Conservation (phyloP, 2,888 invertebrate genomes). For the Drosophila pseudotalamancana region DNA sequence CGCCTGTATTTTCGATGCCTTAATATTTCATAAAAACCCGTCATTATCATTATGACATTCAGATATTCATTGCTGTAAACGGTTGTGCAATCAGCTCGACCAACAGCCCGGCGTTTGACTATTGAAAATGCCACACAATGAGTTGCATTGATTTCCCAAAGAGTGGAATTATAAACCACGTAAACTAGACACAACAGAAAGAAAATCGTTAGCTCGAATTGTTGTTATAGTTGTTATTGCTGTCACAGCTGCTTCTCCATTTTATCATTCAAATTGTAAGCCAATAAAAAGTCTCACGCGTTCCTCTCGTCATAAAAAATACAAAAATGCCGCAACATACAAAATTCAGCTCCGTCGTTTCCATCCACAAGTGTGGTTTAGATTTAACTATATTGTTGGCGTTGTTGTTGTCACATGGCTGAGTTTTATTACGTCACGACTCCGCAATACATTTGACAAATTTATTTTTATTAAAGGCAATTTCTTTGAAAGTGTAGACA, state of each 20-base stretch:
- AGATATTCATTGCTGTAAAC: conserved; percentile 48
- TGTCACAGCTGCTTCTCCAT: conserved; percentile 50
- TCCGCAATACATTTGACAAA: conserved; percentile 70
- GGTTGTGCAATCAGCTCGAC: conserved; percentile 54
- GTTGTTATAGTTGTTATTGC: conserved; percentile 10
- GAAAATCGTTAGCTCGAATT: conserved; percentile 27
- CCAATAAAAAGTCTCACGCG: conserved; percentile 61
- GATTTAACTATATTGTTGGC: conserved; percentile 17
- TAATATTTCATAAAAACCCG: conserved; percentile 45
- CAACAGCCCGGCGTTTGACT: conserved; percentile 38
- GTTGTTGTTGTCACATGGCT: conserved; percentile 16
- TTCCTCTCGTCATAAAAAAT: conserved; percentile 31
- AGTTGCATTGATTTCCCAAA: conserved; percentile 60
- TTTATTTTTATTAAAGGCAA: conserved; percentile 73
- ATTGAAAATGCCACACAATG: conserved; percentile 62
- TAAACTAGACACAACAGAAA: conserved; percentile 24
- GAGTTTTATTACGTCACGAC: conserved; percentile 69
- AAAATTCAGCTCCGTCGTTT: conserved; percentile 27
- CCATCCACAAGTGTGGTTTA: conserved; percentile 25
- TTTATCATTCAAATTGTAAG: conserved; percentile 63
- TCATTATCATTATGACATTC: conserved; percentile 32
- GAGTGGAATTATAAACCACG: conserved; percentile 21
- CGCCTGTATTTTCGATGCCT: conserved; percentile 34
- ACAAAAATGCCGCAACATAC: conserved; percentile 34
- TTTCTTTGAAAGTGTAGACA: conserved; percentile 65